A percentile compares a stretch with the other conserved stretches of the same genome.
Evolutionary conservation across 2,113 vertebrate species (phyloP).

Genomic region (Phrynosoma platyrhinos): DNA sequence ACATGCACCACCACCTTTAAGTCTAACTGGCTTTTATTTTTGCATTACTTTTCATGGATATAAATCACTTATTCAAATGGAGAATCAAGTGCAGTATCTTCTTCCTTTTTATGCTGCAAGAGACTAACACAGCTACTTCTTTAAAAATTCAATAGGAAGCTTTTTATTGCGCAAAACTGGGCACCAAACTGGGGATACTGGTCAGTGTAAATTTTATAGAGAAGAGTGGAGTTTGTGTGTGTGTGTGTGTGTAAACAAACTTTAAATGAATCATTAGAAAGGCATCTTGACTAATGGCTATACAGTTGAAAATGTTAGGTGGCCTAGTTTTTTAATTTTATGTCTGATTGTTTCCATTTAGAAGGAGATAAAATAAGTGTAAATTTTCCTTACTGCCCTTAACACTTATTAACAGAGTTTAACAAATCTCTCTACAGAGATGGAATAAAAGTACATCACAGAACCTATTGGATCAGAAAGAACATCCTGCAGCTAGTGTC

Average conservation of each 20-base stretch:
- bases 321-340: not conserved
- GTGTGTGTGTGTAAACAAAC: not conserved
- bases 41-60: too few species aligned
- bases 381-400: not conserved
- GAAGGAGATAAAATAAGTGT: not conserved
- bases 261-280: not conserved
- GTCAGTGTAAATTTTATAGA: not conserved
- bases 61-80: too few species aligned
- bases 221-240: not conserved
- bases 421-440: too few species aligned
- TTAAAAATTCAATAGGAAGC: not conserved
- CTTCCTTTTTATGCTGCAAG: too few species aligned
- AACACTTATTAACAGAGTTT: not conserved
- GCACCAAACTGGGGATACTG: not conserved
- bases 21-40: too few species aligned
- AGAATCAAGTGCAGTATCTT: too few species aligned
- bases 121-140: too few species aligned
- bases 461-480: not conserved
- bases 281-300: not conserved
- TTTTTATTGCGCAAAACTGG: constrained; percentile 2
- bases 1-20: too few species aligned
- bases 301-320: not conserved
- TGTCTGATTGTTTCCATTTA: not conserved
- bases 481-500: not conserved
- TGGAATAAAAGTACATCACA: not conserved